Percentiles rank a stretch among this genome's conserved stretches.
Evolutionary conservation across 1,140 invertebrate species (phyloP).

Genomic region (Ladona fulva): DNA sequence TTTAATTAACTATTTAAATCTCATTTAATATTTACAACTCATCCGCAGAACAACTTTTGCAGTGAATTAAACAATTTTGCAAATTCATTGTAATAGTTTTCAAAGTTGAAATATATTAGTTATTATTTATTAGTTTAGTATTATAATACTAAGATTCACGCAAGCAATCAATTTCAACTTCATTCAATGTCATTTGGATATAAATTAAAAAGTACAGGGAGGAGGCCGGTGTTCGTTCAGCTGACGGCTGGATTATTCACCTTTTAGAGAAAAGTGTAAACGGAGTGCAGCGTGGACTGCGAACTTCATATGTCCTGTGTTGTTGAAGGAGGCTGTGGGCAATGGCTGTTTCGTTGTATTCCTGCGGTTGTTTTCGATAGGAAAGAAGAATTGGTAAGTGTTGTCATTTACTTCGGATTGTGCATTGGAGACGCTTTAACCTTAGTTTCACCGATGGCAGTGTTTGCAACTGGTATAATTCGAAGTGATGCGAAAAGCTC

Average conservation of each 20-base stretch:
- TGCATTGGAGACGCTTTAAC: background rate
- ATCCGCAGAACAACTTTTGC: too few species aligned
- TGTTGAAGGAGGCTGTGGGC: constrained; percentile 1
- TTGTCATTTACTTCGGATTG: background rate
- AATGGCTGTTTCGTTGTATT: background rate
- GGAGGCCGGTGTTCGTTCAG: background rate
- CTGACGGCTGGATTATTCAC: background rate
- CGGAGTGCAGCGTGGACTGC: constrained; percentile 4
- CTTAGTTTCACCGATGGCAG: background rate
- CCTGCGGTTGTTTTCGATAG: background rate
- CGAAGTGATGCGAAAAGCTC: background rate
- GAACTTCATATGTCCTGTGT: background rate
- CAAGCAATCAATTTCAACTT: too few species aligned
- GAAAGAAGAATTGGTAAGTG: background rate
- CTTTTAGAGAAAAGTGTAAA: constrained; percentile 10
- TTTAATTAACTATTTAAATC: too few species aligned
- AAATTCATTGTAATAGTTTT: too few species aligned
- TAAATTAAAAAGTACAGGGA: too few species aligned
- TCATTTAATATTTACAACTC: too few species aligned
- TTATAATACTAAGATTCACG: too few species aligned
- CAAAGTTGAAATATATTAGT: too few species aligned
- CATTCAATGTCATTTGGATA: too few species aligned
- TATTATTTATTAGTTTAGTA: too few species aligned
- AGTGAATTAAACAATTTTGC: too few species aligned
- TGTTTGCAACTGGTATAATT: background rate